Percentiles rank a stretch among this genome's conserved stretches.
These are phyloP conservation scores for Myrmecobius fasciatus DNA, from an alignment of 2,113 vertebrate genomes.

Conservation along the genomic window DNA sequence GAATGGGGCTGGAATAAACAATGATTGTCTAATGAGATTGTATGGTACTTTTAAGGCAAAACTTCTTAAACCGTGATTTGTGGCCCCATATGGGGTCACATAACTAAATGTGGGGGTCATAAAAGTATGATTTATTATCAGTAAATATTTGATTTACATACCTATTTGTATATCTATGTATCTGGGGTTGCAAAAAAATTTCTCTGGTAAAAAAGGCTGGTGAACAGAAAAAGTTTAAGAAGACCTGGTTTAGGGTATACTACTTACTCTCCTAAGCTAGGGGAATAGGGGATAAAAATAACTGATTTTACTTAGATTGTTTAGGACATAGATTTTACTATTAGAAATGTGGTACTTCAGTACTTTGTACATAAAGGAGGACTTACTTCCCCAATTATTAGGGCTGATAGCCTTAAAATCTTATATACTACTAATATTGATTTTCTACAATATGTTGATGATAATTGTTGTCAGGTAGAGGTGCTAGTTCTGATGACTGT, in stretches of 20 bases:
- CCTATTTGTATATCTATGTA: too few species aligned
- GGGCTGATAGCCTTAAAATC: slow-evolving; percentile 26
- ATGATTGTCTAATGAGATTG: not conserved
- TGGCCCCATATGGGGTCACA: too few species aligned
- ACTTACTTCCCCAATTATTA: slow-evolving; percentile 26
- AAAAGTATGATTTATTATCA: too few species aligned
- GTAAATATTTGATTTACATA: too few species aligned
- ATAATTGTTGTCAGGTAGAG: slow-evolving; percentile 21
- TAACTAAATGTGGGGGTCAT: too few species aligned
- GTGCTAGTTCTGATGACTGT: not conserved
- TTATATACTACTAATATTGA: not conserved
- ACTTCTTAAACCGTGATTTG: too few species aligned
- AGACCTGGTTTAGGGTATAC: not conserved
- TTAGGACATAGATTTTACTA: slow-evolving; percentile 6
- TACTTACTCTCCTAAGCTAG: not conserved
- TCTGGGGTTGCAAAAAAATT: too few species aligned
- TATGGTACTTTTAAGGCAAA: not conserved
- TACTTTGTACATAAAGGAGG: slow-evolving; percentile 6
- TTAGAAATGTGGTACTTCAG: slow-evolving; percentile 40
- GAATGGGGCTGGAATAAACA: not conserved
- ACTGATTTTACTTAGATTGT: slow-evolving; percentile 8
- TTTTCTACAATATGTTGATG: not conserved
- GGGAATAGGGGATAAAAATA: not conserved
- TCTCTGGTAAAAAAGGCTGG: too few species aligned
- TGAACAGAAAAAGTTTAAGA: too few species aligned